Percentiles rank a stretch among this genome's conserved stretches.
Conservation (phyloP, 2,888 invertebrate genomes). For the Philereme vetulata region DNA sequence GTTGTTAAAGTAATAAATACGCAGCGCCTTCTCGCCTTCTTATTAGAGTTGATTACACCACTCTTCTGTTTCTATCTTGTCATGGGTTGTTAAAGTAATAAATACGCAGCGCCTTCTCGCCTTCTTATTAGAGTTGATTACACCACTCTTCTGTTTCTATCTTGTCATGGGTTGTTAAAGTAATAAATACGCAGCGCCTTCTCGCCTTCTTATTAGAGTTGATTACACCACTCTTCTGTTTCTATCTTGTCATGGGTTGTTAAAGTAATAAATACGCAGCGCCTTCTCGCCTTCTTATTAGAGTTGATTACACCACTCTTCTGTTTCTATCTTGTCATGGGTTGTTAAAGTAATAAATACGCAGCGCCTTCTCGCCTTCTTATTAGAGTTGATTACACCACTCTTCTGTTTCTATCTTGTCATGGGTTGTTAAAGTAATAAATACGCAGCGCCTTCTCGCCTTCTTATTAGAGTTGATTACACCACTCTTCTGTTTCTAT, state of each 20-base stretch:
- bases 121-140: slow-evolving; percentile 78
- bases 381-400: slow-evolving; percentile 77
- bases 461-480: slow-evolving; percentile 78
- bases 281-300: slow-evolving; percentile 78
- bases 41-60: slow-evolving; percentile 77
- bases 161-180: slow-evolving; percentile 73
- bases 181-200: slow-evolving; percentile 70
- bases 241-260: slow-evolving; percentile 74
- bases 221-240: slow-evolving; percentile 75
- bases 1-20: slow-evolving; percentile 71
- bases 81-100: slow-evolving; percentile 70
- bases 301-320: slow-evolving; percentile 74
- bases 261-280: slow-evolving; percentile 69
- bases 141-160: slow-evolving; percentile 74
- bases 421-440: slow-evolving; percentile 70
- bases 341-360: slow-evolving; percentile 71
- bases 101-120: slow-evolving; percentile 74
- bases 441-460: slow-evolving; percentile 74
- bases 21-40: slow-evolving; percentile 75
- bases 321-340: slow-evolving; percentile 74
- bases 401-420: slow-evolving; percentile 74
- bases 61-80: slow-evolving; percentile 74
- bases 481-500: slow-evolving; percentile 74
- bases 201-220: slow-evolving; percentile 77
- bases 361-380: slow-evolving; percentile 75